Conservation (phyloP, 2,888 invertebrate genomes). For the Xestia c-nigrum region DNA sequence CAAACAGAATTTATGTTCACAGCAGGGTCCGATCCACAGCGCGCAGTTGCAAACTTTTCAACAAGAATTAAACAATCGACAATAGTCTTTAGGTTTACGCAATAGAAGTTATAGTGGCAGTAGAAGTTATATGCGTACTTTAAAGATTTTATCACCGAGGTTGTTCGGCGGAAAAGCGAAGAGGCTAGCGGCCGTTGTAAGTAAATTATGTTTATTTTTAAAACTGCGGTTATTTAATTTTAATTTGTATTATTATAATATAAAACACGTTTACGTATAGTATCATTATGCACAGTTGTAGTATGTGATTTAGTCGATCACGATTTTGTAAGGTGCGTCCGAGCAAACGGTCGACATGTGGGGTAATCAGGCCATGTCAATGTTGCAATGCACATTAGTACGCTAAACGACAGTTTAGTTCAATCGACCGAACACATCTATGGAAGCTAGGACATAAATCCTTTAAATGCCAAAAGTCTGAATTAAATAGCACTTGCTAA, state of each 20-base stretch:
- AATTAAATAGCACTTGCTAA: background rate
- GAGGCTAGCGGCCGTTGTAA: conserved; percentile 67
- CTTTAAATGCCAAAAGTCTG: conserved; percentile 9
- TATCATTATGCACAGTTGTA: conserved; percentile 3
- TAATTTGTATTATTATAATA: conserved; percentile 18
- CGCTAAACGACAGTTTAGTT: conserved; percentile 39
- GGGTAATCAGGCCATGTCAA: conserved; percentile 37
- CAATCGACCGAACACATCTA: conserved; percentile 15
- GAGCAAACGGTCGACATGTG: conserved; percentile 12
- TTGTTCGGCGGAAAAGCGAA: conserved; percentile 74
- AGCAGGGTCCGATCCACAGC: conserved; percentile 66
- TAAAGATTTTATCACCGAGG: conserved; percentile 76
- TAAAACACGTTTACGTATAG: conserved; percentile 16
- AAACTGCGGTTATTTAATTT: conserved; percentile 53
- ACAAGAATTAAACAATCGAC: conserved; percentile 48
- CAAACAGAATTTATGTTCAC: conserved; percentile 68
- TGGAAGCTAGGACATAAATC: conserved; percentile 6
- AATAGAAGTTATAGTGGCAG: conserved; percentile 52
- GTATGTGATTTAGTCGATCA: conserved; percentile 30
- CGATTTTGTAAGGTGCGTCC: conserved; percentile 36
- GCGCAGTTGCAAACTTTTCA: conserved; percentile 53
- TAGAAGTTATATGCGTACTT: conserved; percentile 45
- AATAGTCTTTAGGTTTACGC: conserved; percentile 50
- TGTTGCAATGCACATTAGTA: conserved; percentile 42
- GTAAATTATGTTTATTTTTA: conserved; percentile 60